Evolutionary conservation across 2,113 vertebrate species (phyloP), one percentile per base, ranked within the genome.

Genomic region (Narcine bancroftii): DNA sequence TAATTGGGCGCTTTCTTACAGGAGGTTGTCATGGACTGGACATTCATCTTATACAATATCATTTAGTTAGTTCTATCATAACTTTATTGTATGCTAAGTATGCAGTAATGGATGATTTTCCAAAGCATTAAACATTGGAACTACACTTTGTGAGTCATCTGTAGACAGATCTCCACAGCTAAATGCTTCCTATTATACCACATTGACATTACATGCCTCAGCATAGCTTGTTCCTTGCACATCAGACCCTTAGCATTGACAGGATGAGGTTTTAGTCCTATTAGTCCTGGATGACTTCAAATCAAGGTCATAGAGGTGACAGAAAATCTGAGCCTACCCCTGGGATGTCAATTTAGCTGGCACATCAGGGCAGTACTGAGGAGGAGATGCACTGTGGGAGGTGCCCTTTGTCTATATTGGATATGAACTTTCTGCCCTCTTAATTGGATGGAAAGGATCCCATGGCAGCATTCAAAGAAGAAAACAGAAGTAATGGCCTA

Each of bases 251-350:
- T 60, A 81, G 77, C 33, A 60, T 56, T 85, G 53, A 87, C 81
- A 60, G 81, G 29, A n/a, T 19, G 50, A n/a, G 53, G 17, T 87
- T 87, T 87, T 87, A 36, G 33, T 19, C 33, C 33, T 36, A 36
- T 87, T 60, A 21, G 33, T 60, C 81, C 81, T 60, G 53, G 81
- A 60, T 87, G 81, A 56, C 81, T 60, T 87, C 33, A 39, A 87
- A n/a, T 15, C n/a, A 33, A 60, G 33, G 45, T 56, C 81, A 17
- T n/a, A 60, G 15, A 87, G 6, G 81, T 56, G 81, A 36, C 29
- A 87, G n/a, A 87, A 60, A n/a, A 53, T 87, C 53, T 87, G 81
- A 87, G 36, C 81, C 33, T 15, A 19, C 56, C 36, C 81, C 81
- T 36, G 33, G 56, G 6, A 87, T 15, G n/a, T 87, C 33, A 36